Evolutionary conservation across 1,140 invertebrate genomes (phyloP).

Genomic region (Chironomus striatipennis): DNA sequence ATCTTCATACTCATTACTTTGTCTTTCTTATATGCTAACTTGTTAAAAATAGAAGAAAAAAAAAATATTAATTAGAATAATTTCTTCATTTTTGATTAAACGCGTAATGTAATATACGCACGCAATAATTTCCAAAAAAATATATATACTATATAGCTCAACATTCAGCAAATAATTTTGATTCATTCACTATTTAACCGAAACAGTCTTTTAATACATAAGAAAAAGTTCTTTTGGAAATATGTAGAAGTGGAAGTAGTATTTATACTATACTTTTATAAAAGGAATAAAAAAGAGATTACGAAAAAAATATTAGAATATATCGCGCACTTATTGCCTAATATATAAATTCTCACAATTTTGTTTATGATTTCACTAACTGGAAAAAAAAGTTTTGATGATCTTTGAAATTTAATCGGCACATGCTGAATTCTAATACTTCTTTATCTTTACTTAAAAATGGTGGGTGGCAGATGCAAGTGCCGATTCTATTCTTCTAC

Average conservation of each 20-base stretch:
- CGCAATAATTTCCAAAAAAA: not conserved
- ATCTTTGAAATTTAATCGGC: not conserved
- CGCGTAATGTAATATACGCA: too few relatives aligned
- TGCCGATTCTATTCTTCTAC: not conserved
- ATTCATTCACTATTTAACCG: not conserved
- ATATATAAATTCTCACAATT: not conserved
- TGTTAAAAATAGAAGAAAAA: not conserved
- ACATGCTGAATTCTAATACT: not conserved
- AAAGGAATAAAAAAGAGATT: not conserved
- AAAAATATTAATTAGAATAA: not conserved
- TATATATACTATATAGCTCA: not conserved
- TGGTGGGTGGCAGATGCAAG: constrained; percentile 9
- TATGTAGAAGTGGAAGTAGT: not conserved
- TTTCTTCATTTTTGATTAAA: not conserved
- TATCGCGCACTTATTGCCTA: not conserved
- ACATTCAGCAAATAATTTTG: not conserved
- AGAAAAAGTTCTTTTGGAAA: not conserved
- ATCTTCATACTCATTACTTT: too few relatives aligned
- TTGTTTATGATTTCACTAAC: not conserved
- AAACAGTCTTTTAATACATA: constrained; percentile 14
- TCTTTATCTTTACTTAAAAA: constrained; percentile 18
- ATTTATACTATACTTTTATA: too few relatives aligned
- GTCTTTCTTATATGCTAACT: not conserved
- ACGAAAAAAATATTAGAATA: not conserved
- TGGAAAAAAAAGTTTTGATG: not conserved